Percentiles rank a stretch among this genome's conserved stretches.
Evolutionary conservation across 30 jellyfish, hydroid and myxozoan species (phyloP).

Genomic region (Aurelia sp.): DNA sequence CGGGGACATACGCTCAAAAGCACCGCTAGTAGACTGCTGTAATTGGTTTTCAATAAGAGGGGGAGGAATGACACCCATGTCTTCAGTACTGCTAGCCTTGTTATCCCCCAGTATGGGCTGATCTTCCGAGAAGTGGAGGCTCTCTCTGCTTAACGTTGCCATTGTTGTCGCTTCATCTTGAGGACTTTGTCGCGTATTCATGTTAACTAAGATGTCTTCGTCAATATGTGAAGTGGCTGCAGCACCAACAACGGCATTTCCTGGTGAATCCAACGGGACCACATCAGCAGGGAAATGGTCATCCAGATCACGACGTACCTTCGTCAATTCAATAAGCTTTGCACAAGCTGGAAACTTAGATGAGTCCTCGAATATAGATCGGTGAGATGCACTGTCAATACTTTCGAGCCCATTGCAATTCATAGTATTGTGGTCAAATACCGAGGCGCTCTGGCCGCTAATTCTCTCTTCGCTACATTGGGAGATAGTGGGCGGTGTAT

Average conservation of each 20-base stretch:
- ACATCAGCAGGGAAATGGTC: conserved; percentile 44
- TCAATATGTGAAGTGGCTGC: not conserved
- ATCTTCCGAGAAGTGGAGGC: not conserved
- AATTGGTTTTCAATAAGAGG: not conserved
- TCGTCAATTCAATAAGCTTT: conserved; percentile 84
- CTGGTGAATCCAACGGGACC: conserved; percentile 47
- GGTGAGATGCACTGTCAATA: not conserved
- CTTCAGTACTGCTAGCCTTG: not conserved
- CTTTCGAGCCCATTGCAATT: not conserved
- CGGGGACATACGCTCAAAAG: not conserved
- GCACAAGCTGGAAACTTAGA: conserved; percentile 97
- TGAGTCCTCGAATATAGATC: conserved; percentile 73
- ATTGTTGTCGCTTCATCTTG: not conserved
- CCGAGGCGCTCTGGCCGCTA: not conserved
- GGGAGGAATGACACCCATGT: not conserved
- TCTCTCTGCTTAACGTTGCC: not conserved
- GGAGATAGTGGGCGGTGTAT: not conserved
- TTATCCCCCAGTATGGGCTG: not conserved
- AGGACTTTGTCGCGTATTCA: not conserved
- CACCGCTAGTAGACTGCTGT: not conserved
- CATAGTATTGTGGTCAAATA: not conserved
- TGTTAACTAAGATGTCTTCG: not conserved
- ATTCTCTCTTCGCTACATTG: not conserved
- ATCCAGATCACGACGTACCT: conserved; percentile 68
- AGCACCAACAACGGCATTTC: not conserved